Conservation (phyloP, 2,888 invertebrate genomes). For the Gryllus longicercus region DNA sequence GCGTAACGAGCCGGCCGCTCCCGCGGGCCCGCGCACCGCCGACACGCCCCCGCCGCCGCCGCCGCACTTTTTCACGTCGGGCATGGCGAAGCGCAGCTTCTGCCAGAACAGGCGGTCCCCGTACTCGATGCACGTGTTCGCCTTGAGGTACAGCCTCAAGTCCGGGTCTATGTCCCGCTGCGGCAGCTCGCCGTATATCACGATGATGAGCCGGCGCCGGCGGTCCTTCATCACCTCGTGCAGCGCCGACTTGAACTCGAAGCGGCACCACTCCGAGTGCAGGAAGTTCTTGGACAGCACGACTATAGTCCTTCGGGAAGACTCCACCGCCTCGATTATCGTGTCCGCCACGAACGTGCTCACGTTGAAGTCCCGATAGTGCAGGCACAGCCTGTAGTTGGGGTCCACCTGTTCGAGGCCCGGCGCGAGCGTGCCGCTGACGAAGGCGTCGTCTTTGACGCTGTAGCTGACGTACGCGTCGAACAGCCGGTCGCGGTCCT, state of each 20-base stretch:
- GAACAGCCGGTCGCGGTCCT: conserved; percentile 71
- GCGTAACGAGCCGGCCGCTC: conserved; percentile 28
- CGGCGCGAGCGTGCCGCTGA: conserved; percentile 81
- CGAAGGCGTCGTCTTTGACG: conserved; percentile 87
- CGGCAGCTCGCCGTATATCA: conserved; percentile 85
- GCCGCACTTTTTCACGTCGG: conserved; percentile 65
- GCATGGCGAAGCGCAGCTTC: conserved; percentile 87
- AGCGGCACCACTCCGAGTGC: conserved; percentile 91
- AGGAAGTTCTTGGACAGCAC: conserved; percentile 90
- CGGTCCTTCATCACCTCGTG: conserved; percentile 85
- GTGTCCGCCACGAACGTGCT: conserved; percentile 88
- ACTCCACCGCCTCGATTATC: conserved; percentile 87
- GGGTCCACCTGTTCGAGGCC: conserved; percentile 79
- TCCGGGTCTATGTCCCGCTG: conserved; percentile 87
- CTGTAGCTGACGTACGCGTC: conserved; percentile 96
- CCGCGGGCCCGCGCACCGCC: conserved; percentile 43
- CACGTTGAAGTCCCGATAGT: conserved; percentile 87
- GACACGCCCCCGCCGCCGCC: conserved; percentile 65
- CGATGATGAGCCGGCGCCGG: conserved; percentile 81
- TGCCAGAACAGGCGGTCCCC: conserved; percentile 96
- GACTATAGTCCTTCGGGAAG: conserved; percentile 83
- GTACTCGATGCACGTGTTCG: conserved; percentile 89
- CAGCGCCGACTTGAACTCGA: conserved; percentile 91
- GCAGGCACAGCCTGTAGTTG: conserved; percentile 77
- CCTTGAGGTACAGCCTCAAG: conserved; percentile 82